Evolutionary conservation across 2,797 vertebrate species (phyloP), one percentile per base, ranked within the genome.

Genomic region (Girardinus metallicus): DNA sequence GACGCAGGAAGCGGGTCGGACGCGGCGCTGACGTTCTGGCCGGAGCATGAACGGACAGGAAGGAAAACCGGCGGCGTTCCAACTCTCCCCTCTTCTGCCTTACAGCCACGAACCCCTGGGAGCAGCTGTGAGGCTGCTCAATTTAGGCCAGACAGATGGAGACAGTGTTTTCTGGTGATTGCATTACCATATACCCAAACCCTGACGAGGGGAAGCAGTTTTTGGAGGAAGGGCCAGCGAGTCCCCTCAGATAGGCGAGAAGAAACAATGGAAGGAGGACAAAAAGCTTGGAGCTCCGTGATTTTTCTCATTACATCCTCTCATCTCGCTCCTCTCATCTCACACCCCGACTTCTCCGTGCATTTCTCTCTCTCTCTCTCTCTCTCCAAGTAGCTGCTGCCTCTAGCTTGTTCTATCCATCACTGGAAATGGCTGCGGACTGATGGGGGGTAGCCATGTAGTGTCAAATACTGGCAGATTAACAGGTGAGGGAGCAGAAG

Each of bases 101-200:
- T 89, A 86, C 83, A 88, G 88, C 82, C 84, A 66, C 46, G 13
- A 90, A 92, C 94, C 91, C 92, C 85, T 78, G 93, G 86, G 91
- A 92, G 88, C 86, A 85, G 87, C 87, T 89, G 91, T 82, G 91
- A 92, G 90, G 88, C 94, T 92, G 94, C 93, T 94, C 93, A 94
- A 94, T 94, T 94, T 93, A 91, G 91, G 85, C 86, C 91, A 90
- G 92, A 93, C 93, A 95, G 94, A 94, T 93, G 94, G 93, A 95
- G 93, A 85, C 92, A 83, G 92, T 92, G 93, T 94, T 93, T 70
- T 86, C 88, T 90, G 87, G 88, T 93, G 92, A 95, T 95, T 95
- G 92, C 93, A 96, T 95, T 95, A 94, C 91, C 92, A 95, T 95
- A 93, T 2, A 51, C 49, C 93, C 90, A 82, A 84, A 83, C 89